phyloP scores from a whole-genome alignment of 1,140 invertebrate genomes.

The Drosophila sucinea region DNA sequence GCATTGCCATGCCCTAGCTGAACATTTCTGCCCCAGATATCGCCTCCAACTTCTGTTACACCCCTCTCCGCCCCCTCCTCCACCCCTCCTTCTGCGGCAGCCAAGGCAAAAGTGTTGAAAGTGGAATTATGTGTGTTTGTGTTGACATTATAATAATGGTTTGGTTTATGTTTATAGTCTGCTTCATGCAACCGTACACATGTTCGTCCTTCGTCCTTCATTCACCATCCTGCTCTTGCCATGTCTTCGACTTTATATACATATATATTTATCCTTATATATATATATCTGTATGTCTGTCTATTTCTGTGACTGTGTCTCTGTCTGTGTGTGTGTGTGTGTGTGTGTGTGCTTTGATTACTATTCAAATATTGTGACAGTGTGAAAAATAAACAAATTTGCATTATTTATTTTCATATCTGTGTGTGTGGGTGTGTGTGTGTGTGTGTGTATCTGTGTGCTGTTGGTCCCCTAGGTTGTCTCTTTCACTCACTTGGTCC shows the following conservation, averaged over 20 bases:
- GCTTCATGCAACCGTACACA: conserved; percentile 49
- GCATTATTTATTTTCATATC: conserved; percentile 67
- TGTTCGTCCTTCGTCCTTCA: conserved; percentile 44
- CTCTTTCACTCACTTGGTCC: not conserved
- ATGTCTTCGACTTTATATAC: not conserved
- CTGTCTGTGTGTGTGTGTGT: not conserved
- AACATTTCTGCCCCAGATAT: conserved; percentile 3
- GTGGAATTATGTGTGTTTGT: conserved; percentile 74
- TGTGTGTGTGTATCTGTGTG: conserved; percentile 15
- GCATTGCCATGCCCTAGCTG: conserved; percentile 38
- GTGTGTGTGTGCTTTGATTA: conserved; percentile 52
- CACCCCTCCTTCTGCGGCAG: not conserved
- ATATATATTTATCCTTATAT: too few species aligned
- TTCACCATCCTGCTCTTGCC: not conserved
- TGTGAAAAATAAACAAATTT: conserved; percentile 73
- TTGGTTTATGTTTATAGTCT: conserved; percentile 75
- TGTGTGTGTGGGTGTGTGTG: conserved; percentile 32
- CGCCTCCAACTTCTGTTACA: not conserved
- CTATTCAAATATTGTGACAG: conserved; percentile 73
- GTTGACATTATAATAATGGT: conserved; percentile 76
- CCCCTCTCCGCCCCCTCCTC: not conserved
- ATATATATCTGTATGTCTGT: conserved; percentile 16
- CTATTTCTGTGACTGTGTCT: not conserved
- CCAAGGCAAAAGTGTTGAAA: conserved; percentile 64
- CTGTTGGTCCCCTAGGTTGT: not conserved